phyloP scores from a whole-genome alignment of 2,113 vertebrate genomes.

The Heterochromis multidens region DNA sequence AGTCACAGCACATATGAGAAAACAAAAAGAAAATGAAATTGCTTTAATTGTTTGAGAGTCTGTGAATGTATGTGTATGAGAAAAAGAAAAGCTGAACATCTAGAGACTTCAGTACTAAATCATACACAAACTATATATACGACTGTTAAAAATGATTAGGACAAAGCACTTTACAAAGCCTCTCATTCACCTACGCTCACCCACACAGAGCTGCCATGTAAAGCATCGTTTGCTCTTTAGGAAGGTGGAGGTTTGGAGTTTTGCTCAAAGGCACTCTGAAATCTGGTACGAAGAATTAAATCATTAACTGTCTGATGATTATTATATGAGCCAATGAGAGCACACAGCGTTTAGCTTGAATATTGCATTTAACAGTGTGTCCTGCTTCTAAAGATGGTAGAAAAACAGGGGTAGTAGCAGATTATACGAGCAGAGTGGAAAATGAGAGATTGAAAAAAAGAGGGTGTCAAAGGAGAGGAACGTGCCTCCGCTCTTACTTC shows the following conservation, averaged over 20 bases:
- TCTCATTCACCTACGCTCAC: slow-evolving; percentile 2
- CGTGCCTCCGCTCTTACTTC: neutral
- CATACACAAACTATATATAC: neutral
- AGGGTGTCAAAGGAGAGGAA: neutral
- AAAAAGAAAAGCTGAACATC: neutral
- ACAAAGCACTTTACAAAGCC: neutral
- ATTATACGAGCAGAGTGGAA: neutral
- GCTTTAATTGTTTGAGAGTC: neutral
- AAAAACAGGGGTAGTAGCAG: neutral
- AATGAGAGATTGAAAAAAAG: neutral
- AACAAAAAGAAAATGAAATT: neutral
- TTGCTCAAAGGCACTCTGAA: neutral
- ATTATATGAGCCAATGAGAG: neutral
- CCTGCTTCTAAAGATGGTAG: neutral
- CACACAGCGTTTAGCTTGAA: neutral
- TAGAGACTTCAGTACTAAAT: neutral
- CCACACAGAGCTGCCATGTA: neutral
- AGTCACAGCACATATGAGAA: neutral
- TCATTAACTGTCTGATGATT: neutral
- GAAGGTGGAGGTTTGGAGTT: neutral
- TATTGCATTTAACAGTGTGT: neutral
- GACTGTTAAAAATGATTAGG: neutral
- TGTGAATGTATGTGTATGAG: neutral
- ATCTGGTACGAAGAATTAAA: neutral
- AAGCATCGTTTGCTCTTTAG: neutral